Evolutionary conservation across 2,113 vertebrate species (phyloP), one percentile per base, ranked within the genome.

Genomic region (Xenopus tropicalis): DNA sequence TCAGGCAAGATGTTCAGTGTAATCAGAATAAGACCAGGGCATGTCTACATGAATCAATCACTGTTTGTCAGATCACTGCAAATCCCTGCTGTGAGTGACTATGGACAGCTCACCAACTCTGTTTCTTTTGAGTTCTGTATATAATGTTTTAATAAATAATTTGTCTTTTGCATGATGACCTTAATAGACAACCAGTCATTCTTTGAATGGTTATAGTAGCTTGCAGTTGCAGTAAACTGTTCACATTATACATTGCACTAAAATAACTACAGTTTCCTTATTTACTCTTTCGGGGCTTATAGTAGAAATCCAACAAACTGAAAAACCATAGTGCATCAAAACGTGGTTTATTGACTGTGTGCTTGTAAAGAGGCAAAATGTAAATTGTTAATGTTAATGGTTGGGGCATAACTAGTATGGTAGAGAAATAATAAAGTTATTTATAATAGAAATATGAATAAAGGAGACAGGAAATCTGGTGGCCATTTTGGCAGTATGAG

Each of bases 41-140:
- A 90, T 91, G 93, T 95, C 93, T 88, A 85, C 92, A 93, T 93
- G 91, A 92, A 95, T 97, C 95, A 91, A 90, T 97, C 94, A 94
- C 86, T 82, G 25, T 82, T 80, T 94, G 94, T 94, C 94, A 94
- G 92, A 89, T 91, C 91, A 91, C 88, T 84, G 91, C 88, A 91
- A 85, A 89, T 89, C 86, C 86, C 86, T 82, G 67, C 84, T 81
- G 83, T 82, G 46, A 48, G 46, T 48, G 91, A 85, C 92, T 82
- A 78, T 56, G 82, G 93, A 91, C 92, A 93, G 92, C 91, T 93
- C 93, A 93, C 93, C 89, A 86, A 84, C 87, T 82, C 57, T 37
- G 86, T 89, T 88, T 85, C 81, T 9, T 37, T 37, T 37, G 2
- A 85, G 87, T 70, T 69, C 81, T 81, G 79, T 77, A 82, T 82